Evolutionary conservation across 1,140 invertebrate genomes (phyloP), one percentile per base, ranked within the genome.

Genomic region (Drosophila tropicalis): DNA sequence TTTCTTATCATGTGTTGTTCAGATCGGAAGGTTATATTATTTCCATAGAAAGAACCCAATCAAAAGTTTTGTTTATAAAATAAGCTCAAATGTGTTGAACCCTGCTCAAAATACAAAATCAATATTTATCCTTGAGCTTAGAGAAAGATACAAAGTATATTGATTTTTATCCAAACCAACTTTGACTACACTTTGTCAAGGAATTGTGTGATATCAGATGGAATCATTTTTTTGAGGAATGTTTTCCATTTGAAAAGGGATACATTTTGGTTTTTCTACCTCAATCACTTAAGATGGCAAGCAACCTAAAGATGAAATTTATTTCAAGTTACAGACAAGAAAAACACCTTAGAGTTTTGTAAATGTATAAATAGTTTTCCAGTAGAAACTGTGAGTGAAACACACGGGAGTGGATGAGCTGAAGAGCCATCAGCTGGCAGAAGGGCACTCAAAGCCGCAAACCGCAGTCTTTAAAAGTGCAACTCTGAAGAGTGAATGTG

Each of bases 381-480:
- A 6, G 54, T 64, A 55, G 68, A 64, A 12, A 39, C 15, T 51
- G 60, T 6, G 41, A 55, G 51, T 36, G 64, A 22, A 57, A 19
- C 29, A 15, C 29, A 0, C 40, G 40, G 15, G 47, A 75, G 72
- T 73, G 67, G 61, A 65, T 60, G 58, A 60, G 62, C 57, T 87
- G 56, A 87, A 86, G 82, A 51, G 67, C 70, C 83, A 63, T 86
- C 72, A 67, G 69, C 55, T 54, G 36, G 29, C 19, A 32, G 57
- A 83, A 79, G 83, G 61, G 65, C 69, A 55, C 82, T 86, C 58
- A 69, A 79, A 76, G 63, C 68, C 79, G 66, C 76, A 36, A 86
- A 67, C 68, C 75, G 66, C 76, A 87, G 71, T 72, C 71, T 82
- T 81, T 76, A 82, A 86, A 82, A 72, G 79, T 76, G 78, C 78